Evolutionary conservation across 1,140 invertebrate genomes (phyloP), one percentile per base, ranked within the genome.

Genomic region (Potamilus streckersoni): DNA sequence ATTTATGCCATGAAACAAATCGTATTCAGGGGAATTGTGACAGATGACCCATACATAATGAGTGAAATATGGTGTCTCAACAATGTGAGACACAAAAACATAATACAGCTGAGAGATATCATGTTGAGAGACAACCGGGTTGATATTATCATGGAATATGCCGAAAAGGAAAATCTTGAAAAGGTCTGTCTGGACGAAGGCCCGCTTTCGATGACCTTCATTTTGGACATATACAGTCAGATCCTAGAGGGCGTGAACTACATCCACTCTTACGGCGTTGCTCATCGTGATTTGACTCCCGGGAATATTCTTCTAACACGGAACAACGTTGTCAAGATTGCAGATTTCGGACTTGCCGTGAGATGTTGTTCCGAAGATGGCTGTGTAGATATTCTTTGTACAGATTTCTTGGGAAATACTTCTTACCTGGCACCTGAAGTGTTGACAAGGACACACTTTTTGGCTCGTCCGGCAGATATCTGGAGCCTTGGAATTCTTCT

Each of bases 231-330:
- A 15, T 80, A 74, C 65, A 15, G 31, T 13, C 84, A 85, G 64
- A 64, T 82, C 5, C 38, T 80, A 6, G 72, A 78, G 27, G 82
- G 80, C 12, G 69, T 85, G 4, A 59, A 77, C 3, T 81, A 78
- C 59, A 81, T 80, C 60, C 84, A 85, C 71, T 71, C 74, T 0
- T 67, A 69, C 38, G 74, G 74, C 56, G 66, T 82, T n/a, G 80
- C 84, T 6, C 84, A 85, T 64, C 67, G 82, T 16, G 84, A 85
- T 68, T 56, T 85, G 27, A 83, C 83, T 27, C 84, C 84, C 1
- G 76, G 70, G 57, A 85, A 85, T 73, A 76, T 83, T 58, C 71
- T 85, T 11, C 69, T 85, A 3, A 78, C 79, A 17, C 62, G 71
- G 15, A 56, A 74, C 23, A 20, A 74, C 1, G 64, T 72, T 16